Evolutionary conservation across 2,113 vertebrate genomes (phyloP).

Genomic region (Rutilus rutilus): DNA sequence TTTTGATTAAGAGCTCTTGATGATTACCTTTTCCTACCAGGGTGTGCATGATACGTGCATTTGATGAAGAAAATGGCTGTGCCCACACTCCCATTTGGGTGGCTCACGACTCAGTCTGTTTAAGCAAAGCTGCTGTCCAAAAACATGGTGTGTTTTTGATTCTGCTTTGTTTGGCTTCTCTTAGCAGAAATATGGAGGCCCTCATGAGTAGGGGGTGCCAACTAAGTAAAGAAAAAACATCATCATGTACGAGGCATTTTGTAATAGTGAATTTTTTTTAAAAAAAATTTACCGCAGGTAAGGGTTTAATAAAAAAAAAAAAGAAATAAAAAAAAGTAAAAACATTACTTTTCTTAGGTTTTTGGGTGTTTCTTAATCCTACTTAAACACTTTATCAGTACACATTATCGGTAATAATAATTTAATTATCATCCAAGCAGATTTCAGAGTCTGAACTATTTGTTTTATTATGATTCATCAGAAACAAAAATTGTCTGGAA

Average conservation of each 20-base stretch:
- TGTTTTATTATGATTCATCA: not conserved
- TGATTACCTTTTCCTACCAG: conserved; percentile 65
- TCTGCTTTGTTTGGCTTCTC: conserved; percentile 36
- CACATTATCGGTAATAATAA: too few species aligned
- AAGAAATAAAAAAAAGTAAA: not conserved
- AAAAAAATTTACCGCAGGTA: not conserved
- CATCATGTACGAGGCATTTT: not conserved
- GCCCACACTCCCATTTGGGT: conserved; percentile 60
- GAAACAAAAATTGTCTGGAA: not conserved
- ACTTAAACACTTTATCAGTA: not conserved
- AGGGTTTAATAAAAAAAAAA: not conserved
- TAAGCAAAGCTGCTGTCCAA: conserved; percentile 51
- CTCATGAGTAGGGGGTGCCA: conserved; percentile 3
- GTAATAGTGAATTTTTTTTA: not conserved
- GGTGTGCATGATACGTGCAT: conserved; percentile 57
- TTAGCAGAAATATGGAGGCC: not conserved
- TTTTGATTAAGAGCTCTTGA: conserved; percentile 64
- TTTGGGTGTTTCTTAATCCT: not conserved
- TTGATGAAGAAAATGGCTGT: conserved; percentile 62
- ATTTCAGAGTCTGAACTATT: not conserved
- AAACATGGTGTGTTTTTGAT: conserved; percentile 28
- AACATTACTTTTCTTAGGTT: not conserved
- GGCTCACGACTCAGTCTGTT: conserved; percentile 53
- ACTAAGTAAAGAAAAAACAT: not conserved
- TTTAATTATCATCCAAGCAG: not conserved